These are phyloP conservation scores for Bothrops jararaca DNA, from an alignment of 2,113 vertebrate genomes.

Conservation along the genomic window DNA sequence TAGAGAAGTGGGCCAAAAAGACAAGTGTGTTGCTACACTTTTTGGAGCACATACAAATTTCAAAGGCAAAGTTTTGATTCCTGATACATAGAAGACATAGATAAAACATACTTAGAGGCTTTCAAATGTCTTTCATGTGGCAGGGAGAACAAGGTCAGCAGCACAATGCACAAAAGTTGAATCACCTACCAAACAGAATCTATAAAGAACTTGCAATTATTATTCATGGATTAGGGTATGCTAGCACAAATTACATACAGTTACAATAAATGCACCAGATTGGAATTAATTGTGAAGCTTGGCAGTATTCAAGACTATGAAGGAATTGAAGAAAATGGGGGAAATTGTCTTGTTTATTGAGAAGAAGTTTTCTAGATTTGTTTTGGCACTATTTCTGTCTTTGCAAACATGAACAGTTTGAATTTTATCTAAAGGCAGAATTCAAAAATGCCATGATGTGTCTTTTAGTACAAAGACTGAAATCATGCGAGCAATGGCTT, in stretches of 20 bases:
- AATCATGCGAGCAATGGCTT: too few relatives aligned
- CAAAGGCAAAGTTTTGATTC: conserved; percentile 49
- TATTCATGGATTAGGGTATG: not conserved
- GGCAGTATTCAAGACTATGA: not conserved
- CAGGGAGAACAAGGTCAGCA: not conserved
- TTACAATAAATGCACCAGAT: not conserved
- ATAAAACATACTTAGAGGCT: conserved; percentile 11
- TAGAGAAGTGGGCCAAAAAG: conserved; percentile 23
- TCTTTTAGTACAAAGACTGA: too few relatives aligned
- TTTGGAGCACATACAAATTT: conserved; percentile 35
- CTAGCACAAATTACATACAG: not conserved
- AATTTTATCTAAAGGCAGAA: not conserved
- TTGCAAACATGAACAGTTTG: not conserved
- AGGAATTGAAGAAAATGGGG: not conserved
- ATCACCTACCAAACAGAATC: not conserved
- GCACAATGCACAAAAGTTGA: not conserved
- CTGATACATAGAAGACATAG: conserved; percentile 40
- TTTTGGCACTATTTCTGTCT: not conserved
- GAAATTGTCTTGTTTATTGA: not conserved
- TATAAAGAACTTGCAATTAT: conserved; percentile 18
- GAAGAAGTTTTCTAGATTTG: not conserved
- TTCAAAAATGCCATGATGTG: not conserved
- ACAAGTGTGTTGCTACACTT: not conserved
- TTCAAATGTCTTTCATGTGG: conserved; percentile 30
- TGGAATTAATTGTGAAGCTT: not conserved